phyloP scores from a whole-genome alignment of 2,888 invertebrate species.

The Lasioglossum oenotherae region DNA sequence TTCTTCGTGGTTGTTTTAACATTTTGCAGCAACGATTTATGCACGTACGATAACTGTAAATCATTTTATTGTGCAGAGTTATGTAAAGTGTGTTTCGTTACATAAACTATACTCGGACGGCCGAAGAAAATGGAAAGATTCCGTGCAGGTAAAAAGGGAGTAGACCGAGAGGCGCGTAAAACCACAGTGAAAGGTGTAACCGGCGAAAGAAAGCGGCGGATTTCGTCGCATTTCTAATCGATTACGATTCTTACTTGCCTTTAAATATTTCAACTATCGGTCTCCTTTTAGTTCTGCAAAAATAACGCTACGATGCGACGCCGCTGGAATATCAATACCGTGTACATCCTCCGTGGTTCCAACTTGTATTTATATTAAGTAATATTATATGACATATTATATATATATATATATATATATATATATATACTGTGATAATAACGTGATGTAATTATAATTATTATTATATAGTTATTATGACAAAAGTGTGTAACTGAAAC shows the following conservation, averaged over 20 bases:
- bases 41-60: not conserved
- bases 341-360: not conserved
- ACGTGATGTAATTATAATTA: too few species aligned
- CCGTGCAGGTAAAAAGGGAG: constrained; percentile 38
- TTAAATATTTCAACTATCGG: constrained; percentile 43
- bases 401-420: too few species aligned
- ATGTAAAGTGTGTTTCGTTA: constrained; percentile 44
- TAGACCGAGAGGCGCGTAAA: constrained; percentile 14
- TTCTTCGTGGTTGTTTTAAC: not conserved
- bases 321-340: constrained; percentile 7
- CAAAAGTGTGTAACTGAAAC: too few species aligned
- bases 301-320: not conserved
- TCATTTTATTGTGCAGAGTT: constrained; percentile 36
- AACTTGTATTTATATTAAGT: too few species aligned
- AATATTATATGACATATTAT: too few species aligned
- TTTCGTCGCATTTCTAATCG: constrained; percentile 49
- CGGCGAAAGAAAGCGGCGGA: constrained; percentile 36
- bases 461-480: too few species aligned
- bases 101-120: constrained; percentile 21
- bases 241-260: constrained; percentile 33
- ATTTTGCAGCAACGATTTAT: not conserved
- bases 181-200: constrained; percentile 40
- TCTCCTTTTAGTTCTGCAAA: constrained; percentile 17
- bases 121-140: constrained; percentile 34
- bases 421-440: too few species aligned